phyloP scores from a whole-genome alignment of 2,888 invertebrate genomes.

The Diarsia mendica region DNA sequence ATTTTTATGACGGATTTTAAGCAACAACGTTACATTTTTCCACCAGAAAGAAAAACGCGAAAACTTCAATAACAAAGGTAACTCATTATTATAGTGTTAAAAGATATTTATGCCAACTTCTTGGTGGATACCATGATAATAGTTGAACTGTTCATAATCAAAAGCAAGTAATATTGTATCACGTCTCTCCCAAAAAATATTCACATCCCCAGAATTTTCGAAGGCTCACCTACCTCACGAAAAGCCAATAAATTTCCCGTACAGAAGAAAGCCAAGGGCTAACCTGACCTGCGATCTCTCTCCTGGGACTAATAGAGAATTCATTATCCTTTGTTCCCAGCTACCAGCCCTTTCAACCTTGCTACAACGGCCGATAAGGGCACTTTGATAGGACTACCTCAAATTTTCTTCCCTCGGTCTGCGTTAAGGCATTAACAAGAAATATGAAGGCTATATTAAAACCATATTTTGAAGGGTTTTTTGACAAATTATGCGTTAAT shows the following conservation, averaged over 20 bases:
- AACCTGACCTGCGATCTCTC: slow-evolving; percentile 59
- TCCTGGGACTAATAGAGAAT: slow-evolving; percentile 70
- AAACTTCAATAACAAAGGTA: neutral
- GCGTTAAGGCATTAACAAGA: slow-evolving; percentile 47
- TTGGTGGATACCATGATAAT: neutral
- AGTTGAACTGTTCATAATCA: neutral
- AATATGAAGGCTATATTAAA: slow-evolving; percentile 47
- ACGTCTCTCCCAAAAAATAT: neutral
- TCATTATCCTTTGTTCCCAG: slow-evolving; percentile 72
- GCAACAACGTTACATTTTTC: neutral
- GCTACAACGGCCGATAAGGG: slow-evolving; percentile 54
- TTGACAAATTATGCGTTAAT: slow-evolving; percentile 6
- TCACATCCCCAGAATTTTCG: neutral
- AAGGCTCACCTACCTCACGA: slow-evolving; percentile 8
- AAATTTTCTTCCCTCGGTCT: slow-evolving; percentile 55
- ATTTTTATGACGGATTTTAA: neutral
- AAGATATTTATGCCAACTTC: neutral
- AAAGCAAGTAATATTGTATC: neutral
- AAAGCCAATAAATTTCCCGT: slow-evolving; percentile 61
- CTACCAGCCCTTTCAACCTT: slow-evolving; percentile 57
- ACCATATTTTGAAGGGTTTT: neutral
- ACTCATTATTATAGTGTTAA: neutral
- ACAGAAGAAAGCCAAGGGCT: slow-evolving; percentile 61
- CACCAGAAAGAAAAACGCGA: neutral
- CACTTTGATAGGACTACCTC: slow-evolving; percentile 56